Base-by-base conservation (phyloP, 2,888 invertebrate species). In the Emmelina monodactyla region DNA sequence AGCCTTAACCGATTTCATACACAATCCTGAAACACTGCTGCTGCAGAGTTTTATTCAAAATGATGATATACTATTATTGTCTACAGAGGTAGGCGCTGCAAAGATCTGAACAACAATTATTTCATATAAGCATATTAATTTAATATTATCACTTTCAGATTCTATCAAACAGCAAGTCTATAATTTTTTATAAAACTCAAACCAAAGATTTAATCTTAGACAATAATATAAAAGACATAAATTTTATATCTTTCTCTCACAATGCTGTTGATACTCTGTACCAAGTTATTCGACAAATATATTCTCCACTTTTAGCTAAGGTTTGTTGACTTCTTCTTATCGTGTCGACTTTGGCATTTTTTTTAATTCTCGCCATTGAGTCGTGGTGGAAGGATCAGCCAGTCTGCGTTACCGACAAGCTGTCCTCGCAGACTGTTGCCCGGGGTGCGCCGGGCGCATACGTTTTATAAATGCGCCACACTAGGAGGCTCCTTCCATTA, bases 261-360 rank as follows among this genome's bases (percentile, higher is more conserved):
- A 67, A 60, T 48, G 63, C 68, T 15, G 65, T 63, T 10, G 72
- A 73, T 42, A 75, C 79, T 2, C 52, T 81, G 41, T 81, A 80
- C 49, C 66, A 72, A 40, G 58, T 69, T 41, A 45, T 78, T 43
- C 65, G 61, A 46, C 75, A 78, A 53, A 60, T 81, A 9, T 81
- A 73, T 42, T 63, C 63, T 19, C 81, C 81, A 11, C 46, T 81
- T 14, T 49, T 81, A 37, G 55, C 62, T 33, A 46, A 53, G 43
- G 80, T 80, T 51, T 59, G 65, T 43, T 34, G n/a, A 6, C 10
- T 11, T 22, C 7, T 19, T 11, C 12, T 28, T 25, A 16, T 29
- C n/a, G n/a, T n/a, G n/a, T n/a, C n/a, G n/a, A n/a, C n/a, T n/a
- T 13, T 25, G 13, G 16, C 0, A 25, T 32, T 29, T 29, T 15